These are phyloP conservation scores for Regulus satrapa DNA, from an alignment of 2,113 vertebrate genomes.

Conservation along the genomic window DNA sequence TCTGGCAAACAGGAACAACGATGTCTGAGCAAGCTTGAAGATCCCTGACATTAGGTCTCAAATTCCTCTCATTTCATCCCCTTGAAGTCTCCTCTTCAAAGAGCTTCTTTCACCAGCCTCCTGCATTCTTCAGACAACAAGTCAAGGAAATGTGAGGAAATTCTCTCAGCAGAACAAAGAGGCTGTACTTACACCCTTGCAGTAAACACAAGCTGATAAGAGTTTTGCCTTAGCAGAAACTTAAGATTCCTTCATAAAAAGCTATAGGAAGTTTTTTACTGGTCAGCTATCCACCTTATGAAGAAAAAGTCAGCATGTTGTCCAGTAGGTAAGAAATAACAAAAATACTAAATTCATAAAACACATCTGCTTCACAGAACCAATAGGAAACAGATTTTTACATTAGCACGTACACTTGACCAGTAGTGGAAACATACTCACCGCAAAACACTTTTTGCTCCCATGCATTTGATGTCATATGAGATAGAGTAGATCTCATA, in stretches of 20 bases:
- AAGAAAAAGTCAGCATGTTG: neutral
- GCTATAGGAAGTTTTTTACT: neutral
- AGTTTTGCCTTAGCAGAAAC: neutral
- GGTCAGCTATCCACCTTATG: neutral
- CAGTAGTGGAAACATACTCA: constrained; percentile 27
- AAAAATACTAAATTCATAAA: neutral
- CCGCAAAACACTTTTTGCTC: constrained; percentile 75
- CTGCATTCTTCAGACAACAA: neutral
- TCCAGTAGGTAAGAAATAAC: neutral
- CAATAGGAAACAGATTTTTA: neutral
- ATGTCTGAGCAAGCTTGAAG: neutral
- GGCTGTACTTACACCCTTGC: neutral
- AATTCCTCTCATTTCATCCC: neutral
- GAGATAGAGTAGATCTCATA: constrained; percentile 83
- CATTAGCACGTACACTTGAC: accelerated
- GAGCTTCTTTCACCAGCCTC: neutral
- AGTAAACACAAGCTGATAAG: neutral
- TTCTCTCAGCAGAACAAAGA: neutral
- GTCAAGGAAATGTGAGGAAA: neutral
- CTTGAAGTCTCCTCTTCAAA: neutral
- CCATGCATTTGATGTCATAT: constrained; percentile 78
- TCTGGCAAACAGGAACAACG: neutral
- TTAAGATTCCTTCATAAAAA: neutral
- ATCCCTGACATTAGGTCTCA: neutral
- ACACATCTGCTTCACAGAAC: neutral